Percentiles rank a stretch among this genome's conserved stretches.
Conservation (phyloP, 1,140 invertebrate species). For the Homarus americanus region DNA sequence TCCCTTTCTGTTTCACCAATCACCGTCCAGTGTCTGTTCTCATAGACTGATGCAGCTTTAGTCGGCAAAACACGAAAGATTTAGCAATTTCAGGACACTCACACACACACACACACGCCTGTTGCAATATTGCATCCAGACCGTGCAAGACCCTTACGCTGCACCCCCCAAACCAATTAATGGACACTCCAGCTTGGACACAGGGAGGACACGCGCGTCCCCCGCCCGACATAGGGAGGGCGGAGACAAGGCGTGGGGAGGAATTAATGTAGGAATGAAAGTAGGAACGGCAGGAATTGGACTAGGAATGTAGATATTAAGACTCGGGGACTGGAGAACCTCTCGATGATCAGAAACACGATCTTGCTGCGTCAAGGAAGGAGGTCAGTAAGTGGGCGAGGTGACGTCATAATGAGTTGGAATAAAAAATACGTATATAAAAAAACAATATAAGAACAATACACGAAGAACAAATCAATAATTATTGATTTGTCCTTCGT, state of each 20-base stretch:
- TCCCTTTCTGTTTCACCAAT: constrained; percentile 13
- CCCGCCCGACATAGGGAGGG: constrained; percentile 24
- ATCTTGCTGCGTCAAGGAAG: no score
- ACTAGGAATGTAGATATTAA: constrained; percentile 42
- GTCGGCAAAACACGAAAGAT: not conserved
- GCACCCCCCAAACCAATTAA: constrained; percentile 32
- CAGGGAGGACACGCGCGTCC: constrained; percentile 11
- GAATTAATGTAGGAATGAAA: constrained; percentile 23
- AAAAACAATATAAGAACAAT: no score
- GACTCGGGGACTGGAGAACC: constrained; percentile 10
- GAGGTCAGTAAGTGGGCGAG: no score
- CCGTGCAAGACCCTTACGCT: constrained; percentile 28
- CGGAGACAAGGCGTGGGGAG: constrained; percentile 12
- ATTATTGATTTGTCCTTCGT: no score
- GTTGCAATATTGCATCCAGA: constrained; percentile 18
- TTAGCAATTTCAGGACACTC: constrained; percentile 13
- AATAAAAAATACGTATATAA: no score
- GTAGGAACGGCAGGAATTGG: constrained; percentile 31
- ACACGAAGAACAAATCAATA: no score
- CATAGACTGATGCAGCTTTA: no score
- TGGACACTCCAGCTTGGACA: constrained; percentile 26
- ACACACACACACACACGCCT: no score
- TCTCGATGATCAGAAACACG: not conserved
- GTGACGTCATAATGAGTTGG: no score
- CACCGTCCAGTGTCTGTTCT: not conserved